Evolutionary conservation across 2,888 invertebrate genomes (phyloP).

Genomic region (Idaea straminata): DNA sequence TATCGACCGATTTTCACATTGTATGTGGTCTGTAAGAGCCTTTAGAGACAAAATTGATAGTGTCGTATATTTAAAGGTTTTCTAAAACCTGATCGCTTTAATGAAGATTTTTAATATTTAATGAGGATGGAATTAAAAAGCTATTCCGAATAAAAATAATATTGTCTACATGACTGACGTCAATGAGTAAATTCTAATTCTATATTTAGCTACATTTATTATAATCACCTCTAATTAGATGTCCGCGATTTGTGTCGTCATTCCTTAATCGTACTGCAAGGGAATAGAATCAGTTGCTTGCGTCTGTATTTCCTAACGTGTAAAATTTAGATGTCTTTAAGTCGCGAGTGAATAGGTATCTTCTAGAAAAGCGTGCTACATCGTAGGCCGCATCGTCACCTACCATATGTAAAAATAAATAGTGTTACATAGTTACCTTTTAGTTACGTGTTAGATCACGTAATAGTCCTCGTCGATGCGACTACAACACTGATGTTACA

Average conservation of each 20-base stretch:
- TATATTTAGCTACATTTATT: not conserved
- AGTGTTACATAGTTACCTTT: not conserved
- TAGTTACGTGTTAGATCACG: not conserved
- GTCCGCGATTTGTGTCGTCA: no score
- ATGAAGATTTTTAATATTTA: constrained; percentile 1
- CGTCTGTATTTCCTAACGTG: no score
- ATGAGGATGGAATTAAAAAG: not conserved
- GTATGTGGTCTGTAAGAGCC: not conserved
- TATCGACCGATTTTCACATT: not conserved
- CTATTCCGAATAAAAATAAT: not conserved
- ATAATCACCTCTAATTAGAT: no score
- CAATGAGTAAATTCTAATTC: not conserved
- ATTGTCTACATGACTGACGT: not conserved
- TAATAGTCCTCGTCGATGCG: not conserved
- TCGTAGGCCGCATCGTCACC: no score
- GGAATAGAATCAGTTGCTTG: no score
- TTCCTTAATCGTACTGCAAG: no score
- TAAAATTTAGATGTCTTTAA: no score
- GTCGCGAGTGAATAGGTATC: no score
- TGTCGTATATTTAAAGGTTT: constrained; percentile 1
- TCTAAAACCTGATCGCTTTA: not conserved
- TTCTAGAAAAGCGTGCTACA: no score
- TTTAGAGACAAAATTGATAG: not conserved
- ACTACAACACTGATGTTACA: not conserved
- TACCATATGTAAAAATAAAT: no score